Percentiles rank a stretch among this genome's conserved stretches.
Evolutionary conservation across 64 coral and sea anemone genomes (phyloP).

Genomic region (Pachyseris speciosa): DNA sequence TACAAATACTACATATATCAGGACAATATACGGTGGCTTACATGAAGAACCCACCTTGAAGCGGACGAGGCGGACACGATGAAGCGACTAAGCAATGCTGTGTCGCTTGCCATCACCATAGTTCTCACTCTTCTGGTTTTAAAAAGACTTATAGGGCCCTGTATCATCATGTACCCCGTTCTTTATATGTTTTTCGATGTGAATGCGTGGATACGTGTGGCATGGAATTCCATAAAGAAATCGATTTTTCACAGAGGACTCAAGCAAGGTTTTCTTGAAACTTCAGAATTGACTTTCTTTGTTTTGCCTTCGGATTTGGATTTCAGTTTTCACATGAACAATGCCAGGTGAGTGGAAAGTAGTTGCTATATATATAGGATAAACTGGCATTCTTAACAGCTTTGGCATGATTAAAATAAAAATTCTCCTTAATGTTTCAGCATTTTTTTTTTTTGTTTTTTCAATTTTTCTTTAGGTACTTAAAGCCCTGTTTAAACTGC

Average conservation of each 20-base stretch:
- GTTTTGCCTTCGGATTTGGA: conserved; percentile 78
- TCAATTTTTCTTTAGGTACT: no score
- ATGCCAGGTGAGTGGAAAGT: no score
- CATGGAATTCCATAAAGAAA: conserved; percentile 31
- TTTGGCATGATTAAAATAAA: no score
- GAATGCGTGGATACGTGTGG: conserved; percentile 50
- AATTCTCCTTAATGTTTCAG: no score
- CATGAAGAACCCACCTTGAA: no score
- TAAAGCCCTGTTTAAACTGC: no score
- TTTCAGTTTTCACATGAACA: conserved; percentile 64
- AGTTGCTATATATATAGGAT: no score
- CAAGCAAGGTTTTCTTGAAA: neutral
- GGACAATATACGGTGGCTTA: no score
- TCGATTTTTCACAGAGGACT: neutral
- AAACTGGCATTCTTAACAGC: no score
- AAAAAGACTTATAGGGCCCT: conserved; percentile 60
- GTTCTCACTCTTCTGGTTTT: conserved; percentile 56
- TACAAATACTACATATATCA: no score
- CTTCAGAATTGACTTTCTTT: conserved; percentile 40
- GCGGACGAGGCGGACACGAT: no score
- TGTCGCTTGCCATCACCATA: neutral
- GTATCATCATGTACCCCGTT: conserved; percentile 48
- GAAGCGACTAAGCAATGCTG: conserved; percentile 29
- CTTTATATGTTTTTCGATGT: conserved; percentile 79
- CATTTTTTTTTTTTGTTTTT: no score